Base-by-base conservation (phyloP, 1,140 invertebrate genomes). In the Brachionus koreanus region DNA sequence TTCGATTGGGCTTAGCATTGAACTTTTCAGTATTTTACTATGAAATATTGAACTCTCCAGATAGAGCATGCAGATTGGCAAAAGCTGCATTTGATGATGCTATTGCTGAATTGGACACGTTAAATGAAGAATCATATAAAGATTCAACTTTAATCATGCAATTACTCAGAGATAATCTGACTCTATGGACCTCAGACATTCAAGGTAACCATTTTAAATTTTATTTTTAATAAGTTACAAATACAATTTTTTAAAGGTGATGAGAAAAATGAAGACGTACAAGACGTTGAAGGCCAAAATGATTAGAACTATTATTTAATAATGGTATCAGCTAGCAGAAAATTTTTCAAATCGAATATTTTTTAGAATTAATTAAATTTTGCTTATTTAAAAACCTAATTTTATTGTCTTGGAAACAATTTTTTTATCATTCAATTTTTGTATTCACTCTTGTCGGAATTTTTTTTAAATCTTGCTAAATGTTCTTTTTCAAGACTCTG, bases 131-230 rank as follows among this genome's bases (percentile, higher is more conserved):
- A 90, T 97, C 94, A 87, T 98, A 98, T 92, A 98, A 98, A 91
- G 96, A 98, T 92, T 97, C 95, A 69, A 98, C 96, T 85, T 92
- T 98, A 84, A 98, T 98, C 88, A 98, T 98, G 96, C 96, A 98
- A 91, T 92, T 98, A 86, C 92, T 98, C 88, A 92, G 96, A 90
- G 96, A 98, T 91, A 98, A 98, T 91, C 92, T 98, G 84, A 98
- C 96, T 86, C 92, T 98, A 84, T 98, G 96, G 96, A 98, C 96
- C 85, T 95, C 95, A 85, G 96, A 98, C 91, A 95, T 96, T 93
- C 94, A 95, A 90, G 93, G 61, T 81, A n/a, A n/a, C n/a, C n/a
- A n/a, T n/a, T n/a, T n/a, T n/a, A n/a, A n/a, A n/a, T n/a, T n/a
- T n/a, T n/a, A n/a, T n/a, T n/a, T n/a, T n/a, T n/a, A n/a, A n/a